Percentiles rank a stretch among this genome's conserved stretches.
Evolutionary conservation across 2,113 vertebrate species (phyloP).

Genomic region (Ictalurus punctatus): DNA sequence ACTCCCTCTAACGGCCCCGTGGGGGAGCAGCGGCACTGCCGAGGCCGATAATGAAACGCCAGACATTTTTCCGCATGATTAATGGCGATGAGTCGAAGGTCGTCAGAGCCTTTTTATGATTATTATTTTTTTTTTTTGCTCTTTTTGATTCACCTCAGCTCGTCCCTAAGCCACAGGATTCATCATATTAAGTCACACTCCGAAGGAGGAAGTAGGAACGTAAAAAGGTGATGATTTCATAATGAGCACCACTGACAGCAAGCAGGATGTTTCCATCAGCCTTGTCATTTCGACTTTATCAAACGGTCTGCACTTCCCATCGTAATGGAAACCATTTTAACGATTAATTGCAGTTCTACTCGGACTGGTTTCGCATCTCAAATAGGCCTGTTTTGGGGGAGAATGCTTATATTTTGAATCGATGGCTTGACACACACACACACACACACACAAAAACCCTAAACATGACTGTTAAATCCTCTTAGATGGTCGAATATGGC

Average conservation of each 20-base stretch:
- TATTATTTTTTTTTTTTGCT: conserved; percentile 19
- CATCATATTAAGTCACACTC: not conserved
- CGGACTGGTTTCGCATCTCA: not conserved
- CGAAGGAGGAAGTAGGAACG: not conserved
- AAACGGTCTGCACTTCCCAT: not conserved
- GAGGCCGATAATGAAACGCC: conserved; percentile 48
- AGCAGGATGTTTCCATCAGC: not conserved
- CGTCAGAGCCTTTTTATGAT: conserved; percentile 26
- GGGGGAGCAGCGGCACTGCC: conserved; percentile 39
- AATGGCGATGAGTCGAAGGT: conserved; percentile 53
- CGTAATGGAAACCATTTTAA: not conserved
- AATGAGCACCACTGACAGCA: not conserved
- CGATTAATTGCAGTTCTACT: not conserved
- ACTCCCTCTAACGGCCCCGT: conserved; percentile 33
- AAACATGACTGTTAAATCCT: not conserved
- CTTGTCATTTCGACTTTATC: not conserved
- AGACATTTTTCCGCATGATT: conserved; percentile 55
- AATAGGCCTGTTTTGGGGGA: not conserved
- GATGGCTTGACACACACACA: not conserved
- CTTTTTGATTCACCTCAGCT: not conserved
- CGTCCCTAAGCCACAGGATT: not conserved
- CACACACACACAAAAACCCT: not conserved
- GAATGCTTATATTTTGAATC: not conserved
- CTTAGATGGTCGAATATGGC: no score
- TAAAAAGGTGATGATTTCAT: not conserved